Base-by-base conservation (phyloP, 2,888 invertebrate genomes). In the Dasysyrphus albostriatus region DNA sequence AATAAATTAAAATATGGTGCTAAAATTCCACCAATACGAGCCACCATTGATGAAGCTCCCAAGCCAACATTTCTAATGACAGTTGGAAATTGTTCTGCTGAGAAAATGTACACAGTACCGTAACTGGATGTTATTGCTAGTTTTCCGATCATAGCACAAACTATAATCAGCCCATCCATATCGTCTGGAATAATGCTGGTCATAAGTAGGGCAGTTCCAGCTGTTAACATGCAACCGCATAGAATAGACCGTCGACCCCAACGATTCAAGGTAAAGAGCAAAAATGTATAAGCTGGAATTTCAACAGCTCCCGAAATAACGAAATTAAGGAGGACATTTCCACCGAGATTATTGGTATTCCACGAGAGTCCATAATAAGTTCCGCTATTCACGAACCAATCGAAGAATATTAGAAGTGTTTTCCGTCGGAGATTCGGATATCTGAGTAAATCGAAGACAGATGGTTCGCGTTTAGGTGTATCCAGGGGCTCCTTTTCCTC, bases 1-100 rank as follows among this genome's bases (percentile, higher is more conserved):
- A 97, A 91, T n/a, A 95, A 94, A 16, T 97, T 96, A 3, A 98
- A 94, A 90, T 96, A 98, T 0, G 98, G 98, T 2, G 98, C 92
- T 83, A 92, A 78, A 79, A 93, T 92, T 6, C 93, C 92, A 32
- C 98, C 98, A 84, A 98, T 93, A 89, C 98, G 94, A 0, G 98
- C 98, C 80, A 96, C 96, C 94, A 97, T 97, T 0, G 98, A 98
- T 34, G 97, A 95, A 10, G 96, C 94, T 0, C 98, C 98, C 73
- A 98, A 95, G 0, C 97, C 98, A 49, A 97, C 96, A 91, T 97
- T 98, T 69, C 98, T 94, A 54, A 96, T 95, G 16, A 95, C 95
- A 8, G 96, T 96, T 16, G 96, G 96, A 89, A 96, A 96, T 90
- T 96, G 95, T 92, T 96, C 96, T 1, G 95, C 95, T 0, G 96